phyloP scores from a whole-genome alignment of 2,797 vertebrate genomes.

The Gymnodraco acuticeps region DNA sequence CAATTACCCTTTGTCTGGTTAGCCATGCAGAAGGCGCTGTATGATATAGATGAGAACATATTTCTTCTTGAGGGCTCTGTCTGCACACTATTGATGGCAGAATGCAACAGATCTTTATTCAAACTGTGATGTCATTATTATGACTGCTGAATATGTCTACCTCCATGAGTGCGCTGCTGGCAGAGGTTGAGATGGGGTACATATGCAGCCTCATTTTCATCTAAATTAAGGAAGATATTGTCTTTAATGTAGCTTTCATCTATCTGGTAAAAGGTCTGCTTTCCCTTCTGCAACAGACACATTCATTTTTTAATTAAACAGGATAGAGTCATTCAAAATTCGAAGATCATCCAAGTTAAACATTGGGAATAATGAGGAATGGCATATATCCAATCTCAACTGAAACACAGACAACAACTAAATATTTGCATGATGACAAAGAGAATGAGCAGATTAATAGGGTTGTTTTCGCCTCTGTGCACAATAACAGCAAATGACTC shows the following conservation, averaged over 20 bases:
- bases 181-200: slow-evolving; percentile 16
- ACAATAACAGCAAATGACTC: slow-evolving; percentile 47
- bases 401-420: slow-evolving; percentile 16
- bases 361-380: slow-evolving; percentile 9
- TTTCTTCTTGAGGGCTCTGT: slow-evolving; percentile 49
- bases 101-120: slow-evolving; percentile 52
- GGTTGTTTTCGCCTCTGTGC: slow-evolving; percentile 32
- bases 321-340: slow-evolving; percentile 7
- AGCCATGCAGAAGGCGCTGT: slow-evolving; percentile 62
- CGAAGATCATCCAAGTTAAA: not conserved
- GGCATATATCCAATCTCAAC: slow-evolving; percentile 13
- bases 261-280: not conserved
- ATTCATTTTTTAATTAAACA: slow-evolving; percentile 5
- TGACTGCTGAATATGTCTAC: slow-evolving; percentile 44
- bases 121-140: slow-evolving; percentile 51
- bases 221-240: slow-evolving; percentile 19
- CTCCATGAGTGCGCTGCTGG: slow-evolving; percentile 14
- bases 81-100: slow-evolving; percentile 37
- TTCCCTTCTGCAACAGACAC: not conserved
- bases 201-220: slow-evolving; percentile 24
- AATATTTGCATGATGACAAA: slow-evolving; percentile 2
- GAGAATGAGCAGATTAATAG: slow-evolving; percentile 44
- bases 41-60: slow-evolving; percentile 61
- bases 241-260: slow-evolving; percentile 36
- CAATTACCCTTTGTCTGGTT: slow-evolving; percentile 73